phyloP scores from a whole-genome alignment of 2,113 vertebrate species.

The Tympanuchus pallidicinctus region DNA sequence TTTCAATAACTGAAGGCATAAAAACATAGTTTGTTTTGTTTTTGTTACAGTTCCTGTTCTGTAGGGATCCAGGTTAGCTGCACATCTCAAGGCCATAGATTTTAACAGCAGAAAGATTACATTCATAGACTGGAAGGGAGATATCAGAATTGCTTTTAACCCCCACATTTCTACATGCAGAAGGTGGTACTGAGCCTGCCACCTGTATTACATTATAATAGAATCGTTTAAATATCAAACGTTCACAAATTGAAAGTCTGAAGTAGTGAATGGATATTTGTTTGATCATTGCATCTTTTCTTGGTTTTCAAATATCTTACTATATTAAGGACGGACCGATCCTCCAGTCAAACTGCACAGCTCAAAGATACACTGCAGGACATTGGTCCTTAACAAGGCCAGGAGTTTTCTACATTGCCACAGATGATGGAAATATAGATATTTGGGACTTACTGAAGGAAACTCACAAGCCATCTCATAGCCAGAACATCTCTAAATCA shows the following conservation, averaged over 20 bases:
- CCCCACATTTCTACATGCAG: background rate
- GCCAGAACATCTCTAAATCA: conserved; percentile 79
- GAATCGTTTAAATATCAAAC: background rate
- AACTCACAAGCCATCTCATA: conserved; percentile 80
- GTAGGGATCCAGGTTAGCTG: background rate
- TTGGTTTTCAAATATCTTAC: background rate
- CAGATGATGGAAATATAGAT: conserved; percentile 88
- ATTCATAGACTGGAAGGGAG: background rate
- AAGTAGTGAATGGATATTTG: background rate
- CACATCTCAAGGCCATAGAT: background rate
- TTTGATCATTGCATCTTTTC: background rate
- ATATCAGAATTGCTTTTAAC: background rate
- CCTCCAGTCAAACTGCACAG: conserved; percentile 77
- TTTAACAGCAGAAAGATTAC: background rate
- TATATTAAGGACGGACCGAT: conserved; percentile 81
- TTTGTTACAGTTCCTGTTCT: background rate
- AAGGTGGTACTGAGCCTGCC: background rate
- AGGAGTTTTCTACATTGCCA: conserved; percentile 90
- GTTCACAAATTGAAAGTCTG: background rate
- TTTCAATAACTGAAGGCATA: background rate
- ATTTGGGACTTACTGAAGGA: conserved; percentile 93
- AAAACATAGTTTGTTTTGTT: accelerated
- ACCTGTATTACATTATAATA: background rate
- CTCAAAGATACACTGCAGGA: conserved; percentile 79
- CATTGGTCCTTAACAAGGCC: conserved; percentile 91